Evolutionary conservation across 2,797 vertebrate species (phyloP).

Genomic region (Sebastes umbrosus): DNA sequence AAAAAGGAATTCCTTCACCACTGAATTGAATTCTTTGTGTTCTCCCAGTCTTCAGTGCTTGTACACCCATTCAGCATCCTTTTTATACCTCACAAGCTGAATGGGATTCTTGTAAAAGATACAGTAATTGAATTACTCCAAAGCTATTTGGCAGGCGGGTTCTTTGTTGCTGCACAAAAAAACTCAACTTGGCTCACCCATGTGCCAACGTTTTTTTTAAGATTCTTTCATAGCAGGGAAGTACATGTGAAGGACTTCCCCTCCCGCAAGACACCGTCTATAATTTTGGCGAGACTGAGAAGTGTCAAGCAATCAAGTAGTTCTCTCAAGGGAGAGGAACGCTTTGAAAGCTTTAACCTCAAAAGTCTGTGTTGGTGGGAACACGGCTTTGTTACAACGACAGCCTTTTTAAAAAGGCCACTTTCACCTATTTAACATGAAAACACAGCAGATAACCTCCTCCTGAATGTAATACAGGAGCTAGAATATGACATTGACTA

Average conservation of each 20-base stretch:
- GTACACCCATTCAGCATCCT: conserved; percentile 5
- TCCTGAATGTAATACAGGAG: background rate
- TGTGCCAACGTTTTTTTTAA: conserved; percentile 6
- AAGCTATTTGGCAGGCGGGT: conserved; percentile 55
- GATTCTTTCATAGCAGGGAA: background rate
- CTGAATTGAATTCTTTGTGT: conserved; percentile 7
- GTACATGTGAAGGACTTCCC: conserved; percentile 40
- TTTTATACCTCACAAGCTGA: conserved; percentile 35
- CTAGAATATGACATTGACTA: background rate
- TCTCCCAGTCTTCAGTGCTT: conserved; percentile 10
- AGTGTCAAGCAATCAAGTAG: conserved; percentile 42
- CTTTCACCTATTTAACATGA: background rate
- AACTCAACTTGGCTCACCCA: conserved; percentile 29
- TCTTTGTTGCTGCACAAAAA: conserved; percentile 34
- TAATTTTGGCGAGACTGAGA: conserved; percentile 35
- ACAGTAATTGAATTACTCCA: conserved; percentile 65
- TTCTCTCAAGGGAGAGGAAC: conserved; percentile 5
- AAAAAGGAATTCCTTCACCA: conserved; percentile 11
- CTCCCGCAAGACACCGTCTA: conserved; percentile 26
- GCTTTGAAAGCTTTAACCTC: conserved; percentile 10
- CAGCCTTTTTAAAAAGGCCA: background rate
- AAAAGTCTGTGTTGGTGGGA: background rate
- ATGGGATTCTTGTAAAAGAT: conserved; percentile 58
- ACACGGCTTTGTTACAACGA: background rate
- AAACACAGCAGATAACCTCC: background rate